These are phyloP conservation scores for Carassius gibelio DNA, from an alignment of 2,113 vertebrate genomes.

Conservation along the genomic window DNA sequence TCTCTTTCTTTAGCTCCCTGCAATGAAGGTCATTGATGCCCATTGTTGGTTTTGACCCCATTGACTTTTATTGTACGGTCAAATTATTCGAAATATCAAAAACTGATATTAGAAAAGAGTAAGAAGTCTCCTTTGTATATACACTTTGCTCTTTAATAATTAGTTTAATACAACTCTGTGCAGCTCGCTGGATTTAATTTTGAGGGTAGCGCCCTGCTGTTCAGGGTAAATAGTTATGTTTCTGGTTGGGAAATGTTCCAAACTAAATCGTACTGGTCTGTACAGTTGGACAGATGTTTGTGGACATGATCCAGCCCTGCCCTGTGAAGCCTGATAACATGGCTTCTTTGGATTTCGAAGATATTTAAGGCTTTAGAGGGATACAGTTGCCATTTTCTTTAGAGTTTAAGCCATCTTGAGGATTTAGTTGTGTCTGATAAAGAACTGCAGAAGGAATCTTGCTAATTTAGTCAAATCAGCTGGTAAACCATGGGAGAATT, in stretches of 20 bases:
- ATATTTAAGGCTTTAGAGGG: conserved; percentile 14
- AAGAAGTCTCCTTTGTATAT: no score
- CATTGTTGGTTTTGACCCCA: neutral
- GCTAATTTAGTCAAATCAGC: conserved; percentile 22
- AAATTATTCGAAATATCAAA: no score
- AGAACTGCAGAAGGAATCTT: neutral
- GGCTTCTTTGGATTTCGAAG: neutral
- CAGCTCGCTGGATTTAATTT: conserved; percentile 9
- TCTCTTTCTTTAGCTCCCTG: neutral
- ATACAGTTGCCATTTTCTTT: neutral
- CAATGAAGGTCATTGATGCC: neutral
- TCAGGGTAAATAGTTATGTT: conserved; percentile 36
- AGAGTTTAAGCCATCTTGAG: conserved; percentile 31
- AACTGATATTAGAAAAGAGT: no score
- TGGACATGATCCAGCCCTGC: conserved; percentile 26
- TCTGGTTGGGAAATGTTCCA: conserved; percentile 42
- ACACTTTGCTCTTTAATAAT: neutral
- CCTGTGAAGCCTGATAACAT: neutral
- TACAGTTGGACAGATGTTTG: neutral
- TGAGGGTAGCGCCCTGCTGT: neutral
- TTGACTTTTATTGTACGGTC: neutral
- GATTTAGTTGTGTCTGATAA: conserved; percentile 30
- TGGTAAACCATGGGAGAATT: conserved; percentile 2
- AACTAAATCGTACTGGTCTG: conserved; percentile 38
- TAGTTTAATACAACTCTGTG: neutral